These are phyloP conservation scores for Pelochelys cantorii DNA, from an alignment of 2,797 vertebrate species.

Conservation along the genomic window DNA sequence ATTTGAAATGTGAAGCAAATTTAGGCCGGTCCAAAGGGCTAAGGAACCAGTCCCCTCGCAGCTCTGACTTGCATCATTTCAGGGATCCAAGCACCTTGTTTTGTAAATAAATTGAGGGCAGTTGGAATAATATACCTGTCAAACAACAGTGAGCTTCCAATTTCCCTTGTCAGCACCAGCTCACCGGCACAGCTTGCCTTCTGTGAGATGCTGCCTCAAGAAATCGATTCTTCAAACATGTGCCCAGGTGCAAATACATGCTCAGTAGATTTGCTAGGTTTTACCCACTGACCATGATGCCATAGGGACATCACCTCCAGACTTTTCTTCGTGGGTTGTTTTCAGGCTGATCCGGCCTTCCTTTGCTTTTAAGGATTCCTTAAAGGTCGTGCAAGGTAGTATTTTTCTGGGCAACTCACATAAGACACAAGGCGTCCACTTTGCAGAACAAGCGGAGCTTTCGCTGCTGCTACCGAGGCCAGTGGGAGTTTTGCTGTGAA, in stretches of 20 bases:
- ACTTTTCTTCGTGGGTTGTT: neutral
- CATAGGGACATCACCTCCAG: neutral
- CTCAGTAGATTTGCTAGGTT: fast-evolving
- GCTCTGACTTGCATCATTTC: conserved; percentile 18
- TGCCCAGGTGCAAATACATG: neutral
- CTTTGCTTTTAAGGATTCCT: neutral
- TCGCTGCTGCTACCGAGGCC: neutral
- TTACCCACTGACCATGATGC: neutral
- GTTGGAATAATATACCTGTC: conserved; percentile 77
- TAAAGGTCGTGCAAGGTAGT: neutral
- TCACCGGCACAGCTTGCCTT: neutral
- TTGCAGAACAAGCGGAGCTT: neutral
- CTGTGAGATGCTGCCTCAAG: conserved; percentile 36
- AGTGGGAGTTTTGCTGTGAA: neutral
- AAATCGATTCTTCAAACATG: conserved; percentile 37
- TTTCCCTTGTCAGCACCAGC: conserved; percentile 66
- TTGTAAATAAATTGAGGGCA: conserved; percentile 76
- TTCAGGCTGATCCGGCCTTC: neutral
- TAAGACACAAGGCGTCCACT: neutral
- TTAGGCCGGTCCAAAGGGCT: conserved; percentile 24
- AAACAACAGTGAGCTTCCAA: conserved; percentile 70
- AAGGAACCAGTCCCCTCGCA: neutral
- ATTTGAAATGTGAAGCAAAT: conserved; percentile 19
- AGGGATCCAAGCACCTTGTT: conserved; percentile 34
- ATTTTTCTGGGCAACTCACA: neutral